These are phyloP conservation scores for Andrena bucephala DNA, from an alignment of 2,888 invertebrate genomes.

Conservation along the genomic window DNA sequence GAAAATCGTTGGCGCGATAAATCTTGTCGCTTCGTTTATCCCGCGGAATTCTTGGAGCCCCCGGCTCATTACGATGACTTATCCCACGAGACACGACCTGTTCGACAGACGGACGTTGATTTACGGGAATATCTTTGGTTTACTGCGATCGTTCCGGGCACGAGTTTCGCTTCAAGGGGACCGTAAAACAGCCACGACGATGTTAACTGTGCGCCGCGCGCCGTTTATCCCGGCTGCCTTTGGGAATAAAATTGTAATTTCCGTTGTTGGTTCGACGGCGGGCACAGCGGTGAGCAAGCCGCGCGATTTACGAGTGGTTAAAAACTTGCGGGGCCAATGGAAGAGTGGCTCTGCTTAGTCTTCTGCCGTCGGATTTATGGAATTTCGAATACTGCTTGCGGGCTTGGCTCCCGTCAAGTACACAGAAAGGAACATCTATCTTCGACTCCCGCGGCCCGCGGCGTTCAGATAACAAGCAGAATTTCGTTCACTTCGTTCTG, in stretches of 20 bases:
- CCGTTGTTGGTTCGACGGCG: slow-evolving; percentile 9
- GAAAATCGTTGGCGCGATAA: slow-evolving; percentile 28
- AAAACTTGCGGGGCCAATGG: slow-evolving; percentile 7
- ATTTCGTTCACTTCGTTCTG: background rate
- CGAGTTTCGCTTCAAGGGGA: slow-evolving; percentile 17
- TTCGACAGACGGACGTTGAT: slow-evolving; percentile 31
- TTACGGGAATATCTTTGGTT: slow-evolving; percentile 45
- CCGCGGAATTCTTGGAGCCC: slow-evolving; percentile 39
- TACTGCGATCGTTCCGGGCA: slow-evolving; percentile 16
- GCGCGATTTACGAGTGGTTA: slow-evolving; percentile 30
- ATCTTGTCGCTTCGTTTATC: slow-evolving; percentile 45
- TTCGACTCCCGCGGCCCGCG: background rate
- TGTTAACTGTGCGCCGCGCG: slow-evolving; percentile 17
- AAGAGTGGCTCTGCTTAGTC: background rate
- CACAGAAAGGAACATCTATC: background rate
- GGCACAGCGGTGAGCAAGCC: background rate
- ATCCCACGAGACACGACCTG: background rate
- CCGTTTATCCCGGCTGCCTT: slow-evolving; percentile 6
- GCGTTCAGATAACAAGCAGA: background rate
- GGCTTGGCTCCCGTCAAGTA: background rate
- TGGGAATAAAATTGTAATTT: slow-evolving; percentile 26
- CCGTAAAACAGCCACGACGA: slow-evolving; percentile 16
- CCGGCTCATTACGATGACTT: slow-evolving; percentile 43
- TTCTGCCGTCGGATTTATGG: slow-evolving; percentile 1
- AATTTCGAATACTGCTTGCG: background rate